Base-by-base conservation (phyloP, 92 coral and sea anemone species). In the Zoanthus sociatus region DNA sequence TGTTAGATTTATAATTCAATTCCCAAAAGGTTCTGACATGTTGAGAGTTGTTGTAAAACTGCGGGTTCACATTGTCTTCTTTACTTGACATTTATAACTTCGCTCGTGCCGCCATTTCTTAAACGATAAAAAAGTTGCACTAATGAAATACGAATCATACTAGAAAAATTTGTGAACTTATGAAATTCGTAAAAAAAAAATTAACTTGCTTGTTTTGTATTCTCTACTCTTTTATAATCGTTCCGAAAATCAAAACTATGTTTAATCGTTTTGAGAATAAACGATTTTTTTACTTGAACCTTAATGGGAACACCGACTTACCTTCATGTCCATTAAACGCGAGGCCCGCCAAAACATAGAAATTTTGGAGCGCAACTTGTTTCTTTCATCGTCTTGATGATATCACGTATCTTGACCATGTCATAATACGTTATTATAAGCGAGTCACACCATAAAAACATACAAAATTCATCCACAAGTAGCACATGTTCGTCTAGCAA, bases 401-500 rank as follows among this genome's bases (percentile, higher is more conserved):
- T 83, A 77, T 83, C 83, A 45, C 66, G 88, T 47, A 84, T 90
- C 93, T 89, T 90, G 83, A 56, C 53, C 47, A 20, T 58, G 64
- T 67, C 20, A 81, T 66, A 81, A 46, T 46, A 64, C 85, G 66
- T 66, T 81, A 81, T 81, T 81, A 66, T 46, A 64, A 81, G 51
- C 85, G 61, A 63, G 85, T 66, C 85, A 81, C 85, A 81, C 85
- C 47, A 81, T 84, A 75, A 83, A 66, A 84, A 88, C 83, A 88
- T 90, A 91, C 89, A 88, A 91, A 91, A 88, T 88, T 84, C 89
- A 84, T 88, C 55, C 87, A 76, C 78, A 71, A 78, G 78, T 76
- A 50, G 84, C 73, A 66, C 92, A 88, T 91, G 94, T 88, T 91
- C 92, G 78, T 91, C 89, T 91, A 91, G 92, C 94, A 91, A 91